Conservation (phyloP, 1,140 invertebrate species). For the Drosophila jambulina region DNA sequence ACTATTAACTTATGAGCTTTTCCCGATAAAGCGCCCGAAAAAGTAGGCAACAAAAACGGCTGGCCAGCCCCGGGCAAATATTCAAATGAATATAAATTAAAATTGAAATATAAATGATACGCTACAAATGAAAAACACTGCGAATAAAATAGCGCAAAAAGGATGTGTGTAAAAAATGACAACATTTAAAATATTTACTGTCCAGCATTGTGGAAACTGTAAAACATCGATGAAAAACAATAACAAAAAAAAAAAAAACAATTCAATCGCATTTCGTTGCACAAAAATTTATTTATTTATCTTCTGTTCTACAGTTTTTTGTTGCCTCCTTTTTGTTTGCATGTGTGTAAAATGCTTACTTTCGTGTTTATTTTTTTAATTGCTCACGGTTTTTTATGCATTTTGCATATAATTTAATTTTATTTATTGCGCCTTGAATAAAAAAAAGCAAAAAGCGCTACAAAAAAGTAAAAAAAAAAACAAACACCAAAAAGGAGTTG, state of each 20-base stretch:
- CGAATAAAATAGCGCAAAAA: constrained; percentile 16
- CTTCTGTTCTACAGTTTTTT: constrained; percentile 59
- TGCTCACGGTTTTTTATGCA: constrained; percentile 65
- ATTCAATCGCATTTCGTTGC: constrained; percentile 65
- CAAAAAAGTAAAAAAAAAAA: constrained; percentile 20
- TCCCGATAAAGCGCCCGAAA: constrained; percentile 31
- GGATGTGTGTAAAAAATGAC: constrained; percentile 33
- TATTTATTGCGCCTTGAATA: constrained; percentile 64
- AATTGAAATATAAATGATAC: constrained; percentile 80
- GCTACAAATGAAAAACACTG: constrained; percentile 35
- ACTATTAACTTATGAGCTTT: constrained; percentile 70
- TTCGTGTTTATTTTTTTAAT: constrained; percentile 81
- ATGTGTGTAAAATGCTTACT: constrained; percentile 61
- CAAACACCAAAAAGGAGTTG: constrained; percentile 27
- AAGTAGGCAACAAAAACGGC: constrained; percentile 6
- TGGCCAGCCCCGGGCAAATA: constrained; percentile 17
- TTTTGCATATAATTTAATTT: constrained; percentile 78
- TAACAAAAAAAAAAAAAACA: constrained; percentile 22
- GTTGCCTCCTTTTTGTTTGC: constrained; percentile 40
- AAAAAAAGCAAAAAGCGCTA: constrained; percentile 21
- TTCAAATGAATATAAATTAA: constrained; percentile 77
- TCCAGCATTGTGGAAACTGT: constrained; percentile 69
- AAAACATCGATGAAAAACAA: constrained; percentile 48
- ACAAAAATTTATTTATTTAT: constrained; percentile 72
- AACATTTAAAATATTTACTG: constrained; percentile 79